Evolutionary conservation across 2,888 invertebrate species (phyloP), one percentile per base, ranked within the genome.

Genomic region (Spicauda simplicius): DNA sequence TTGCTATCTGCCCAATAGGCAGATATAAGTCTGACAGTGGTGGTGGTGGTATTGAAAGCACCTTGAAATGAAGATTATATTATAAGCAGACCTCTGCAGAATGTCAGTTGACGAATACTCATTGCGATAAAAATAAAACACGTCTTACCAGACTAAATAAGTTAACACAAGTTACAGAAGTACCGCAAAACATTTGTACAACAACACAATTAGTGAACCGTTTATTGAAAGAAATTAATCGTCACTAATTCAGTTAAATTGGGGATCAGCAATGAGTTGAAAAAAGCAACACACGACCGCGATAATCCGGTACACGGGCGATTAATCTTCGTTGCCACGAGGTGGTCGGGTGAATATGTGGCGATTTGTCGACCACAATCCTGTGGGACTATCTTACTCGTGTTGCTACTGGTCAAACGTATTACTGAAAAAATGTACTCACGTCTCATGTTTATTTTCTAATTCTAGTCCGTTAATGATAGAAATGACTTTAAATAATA

Each of bases 321-420:
- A 78, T 80, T 79, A 77, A 80, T 80, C 79, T 79, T 77, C 75
- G 73, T 74, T 73, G 80, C 57, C 58, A 50, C 52, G 60, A 69
- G 63, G 69, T 68, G 68, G 68, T 68, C 50, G 55, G 56, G 60
- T 66, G 66, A 66, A 55, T 66, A 60, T 55, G 66, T 37, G 66
- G 66, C 66, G 60, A 66, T 66, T 60, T 66, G 66, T 66, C 82
- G 80, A 82, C 86, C 67, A 52, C 62, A 62, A 57, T 79, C 82
- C 66, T 55, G 55, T 14, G 54, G 60, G 66, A 54, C 65, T 58
- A 52, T 37, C 37, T 12, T 37, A 12, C 37, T 37, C 12, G 37
- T 12, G 41, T 48, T 56, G 11, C 52, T 54, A 53, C 53, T 30
- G 61, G 19, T 33, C 53, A 19, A 53, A 61, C 18, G n/a, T n/a